phyloP scores from a whole-genome alignment of 2,113 vertebrate genomes.

The Calypte anna region DNA sequence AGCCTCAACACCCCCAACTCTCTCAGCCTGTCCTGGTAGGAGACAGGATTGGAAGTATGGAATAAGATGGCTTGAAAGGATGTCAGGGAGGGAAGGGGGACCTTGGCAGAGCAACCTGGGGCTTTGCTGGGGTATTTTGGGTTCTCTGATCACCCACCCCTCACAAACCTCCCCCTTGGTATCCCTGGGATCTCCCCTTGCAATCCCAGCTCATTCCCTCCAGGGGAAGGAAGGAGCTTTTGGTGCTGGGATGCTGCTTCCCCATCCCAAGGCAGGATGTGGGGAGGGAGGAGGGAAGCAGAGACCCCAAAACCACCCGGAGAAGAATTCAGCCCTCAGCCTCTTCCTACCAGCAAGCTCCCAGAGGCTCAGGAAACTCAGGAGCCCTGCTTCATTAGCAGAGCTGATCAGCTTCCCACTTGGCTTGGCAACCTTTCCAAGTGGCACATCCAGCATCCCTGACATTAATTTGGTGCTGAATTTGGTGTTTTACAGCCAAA shows the following conservation, averaged over 20 bases:
- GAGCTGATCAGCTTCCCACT: fast-evolving
- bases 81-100: background rate
- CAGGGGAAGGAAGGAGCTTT: background rate
- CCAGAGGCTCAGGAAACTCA: background rate
- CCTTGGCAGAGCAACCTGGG: background rate
- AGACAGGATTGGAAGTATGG: too few relatives aligned
- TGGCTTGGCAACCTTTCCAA: background rate
- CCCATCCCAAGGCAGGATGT: background rate
- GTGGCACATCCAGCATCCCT: background rate
- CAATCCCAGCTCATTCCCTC: background rate
- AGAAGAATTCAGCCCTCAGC: background rate
- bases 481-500: fast-evolving
- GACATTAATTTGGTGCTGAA: background rate
- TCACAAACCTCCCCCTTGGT: background rate
- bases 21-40: too few relatives aligned
- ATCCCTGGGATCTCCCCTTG: background rate
- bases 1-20: too few relatives aligned
- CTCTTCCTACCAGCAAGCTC: background rate
- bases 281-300: background rate
- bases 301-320: background rate
- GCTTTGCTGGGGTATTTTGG: fast-evolving
- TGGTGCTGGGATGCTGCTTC: background rate
- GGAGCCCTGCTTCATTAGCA: background rate
- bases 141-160: background rate
- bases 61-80: background rate